A percentile compares a stretch with the other conserved stretches of the same genome.
These are phyloP conservation scores for Hemiprocne comata DNA, from an alignment of 2,113 vertebrate genomes.

Conservation along the genomic window DNA sequence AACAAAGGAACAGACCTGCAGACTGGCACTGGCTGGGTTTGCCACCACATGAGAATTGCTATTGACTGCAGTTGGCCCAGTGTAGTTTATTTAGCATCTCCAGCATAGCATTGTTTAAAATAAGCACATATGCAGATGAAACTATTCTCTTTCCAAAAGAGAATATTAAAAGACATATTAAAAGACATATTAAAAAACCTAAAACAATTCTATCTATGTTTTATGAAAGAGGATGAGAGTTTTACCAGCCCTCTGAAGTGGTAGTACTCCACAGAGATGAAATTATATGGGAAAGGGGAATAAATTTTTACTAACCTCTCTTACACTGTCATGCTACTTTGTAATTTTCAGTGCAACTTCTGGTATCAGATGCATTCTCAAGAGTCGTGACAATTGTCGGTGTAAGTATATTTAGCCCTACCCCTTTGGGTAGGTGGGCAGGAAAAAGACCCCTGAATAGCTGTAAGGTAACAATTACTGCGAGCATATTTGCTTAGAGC, in stretches of 20 bases:
- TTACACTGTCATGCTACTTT: neutral
- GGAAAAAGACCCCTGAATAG: slow-evolving; percentile 52
- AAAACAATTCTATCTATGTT: neutral
- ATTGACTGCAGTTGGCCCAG: neutral
- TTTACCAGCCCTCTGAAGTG: neutral
- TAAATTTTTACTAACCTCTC: neutral
- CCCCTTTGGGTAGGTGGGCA: slow-evolving; percentile 50
- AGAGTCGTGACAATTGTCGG: slow-evolving; percentile 47
- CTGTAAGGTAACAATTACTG: slow-evolving; percentile 50
- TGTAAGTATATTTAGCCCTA: slow-evolving; percentile 65
- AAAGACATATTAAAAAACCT: neutral
- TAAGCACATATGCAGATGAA: neutral
- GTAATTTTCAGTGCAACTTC: slow-evolving; percentile 39
- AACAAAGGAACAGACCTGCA: neutral
- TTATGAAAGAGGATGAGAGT: neutral
- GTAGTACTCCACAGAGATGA: slow-evolving; percentile 15
- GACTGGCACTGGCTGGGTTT: neutral
- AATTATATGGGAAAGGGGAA: slow-evolving; percentile 42
- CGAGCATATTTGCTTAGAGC: slow-evolving; percentile 49
- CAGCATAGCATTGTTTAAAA: neutral
- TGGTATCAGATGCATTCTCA: neutral
- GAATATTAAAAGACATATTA: neutral
- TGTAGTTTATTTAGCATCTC: neutral
- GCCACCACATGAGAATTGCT: neutral
- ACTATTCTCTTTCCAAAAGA: neutral